Conservation (phyloP, 2,888 invertebrate genomes). For the Himalopsyche tibetana region DNA sequence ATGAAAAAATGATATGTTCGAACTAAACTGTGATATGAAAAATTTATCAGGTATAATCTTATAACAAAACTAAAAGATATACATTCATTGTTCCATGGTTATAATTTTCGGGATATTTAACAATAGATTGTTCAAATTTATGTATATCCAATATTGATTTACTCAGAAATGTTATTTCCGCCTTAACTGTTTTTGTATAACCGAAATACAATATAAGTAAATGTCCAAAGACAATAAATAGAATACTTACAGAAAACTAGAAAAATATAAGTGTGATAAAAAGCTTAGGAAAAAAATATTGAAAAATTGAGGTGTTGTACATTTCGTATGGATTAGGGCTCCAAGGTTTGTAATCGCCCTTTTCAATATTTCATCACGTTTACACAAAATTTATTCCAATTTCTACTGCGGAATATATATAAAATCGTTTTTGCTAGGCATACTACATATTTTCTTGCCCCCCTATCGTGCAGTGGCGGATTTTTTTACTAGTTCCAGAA, state of each 20-base stretch:
- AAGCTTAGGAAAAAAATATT: not conserved
- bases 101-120: too few relatives aligned
- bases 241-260: not conserved
- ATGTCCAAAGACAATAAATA: not conserved
- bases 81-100: too few relatives aligned
- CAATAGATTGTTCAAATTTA: too few relatives aligned
- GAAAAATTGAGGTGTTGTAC: conserved; percentile 32
- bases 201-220: too few relatives aligned
- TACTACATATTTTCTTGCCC: not conserved
- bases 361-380: conserved; percentile 30
- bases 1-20: too few relatives aligned
- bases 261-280: conserved; percentile 12
- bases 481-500: not conserved
- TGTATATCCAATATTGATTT: too few relatives aligned
- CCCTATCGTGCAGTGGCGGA: not conserved
- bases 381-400: conserved; percentile 34
- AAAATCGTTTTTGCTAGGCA: conserved; percentile 29
- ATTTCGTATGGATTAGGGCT: conserved; percentile 30
- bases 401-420: not conserved
- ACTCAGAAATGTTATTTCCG: too few relatives aligned
- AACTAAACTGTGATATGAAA: too few relatives aligned
- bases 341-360: conserved; percentile 2
- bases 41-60: too few relatives aligned
- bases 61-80: too few relatives aligned
- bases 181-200: too few relatives aligned